Evolutionary conservation across 2,888 invertebrate species (phyloP).

Genomic region (Mantis religiosa): DNA sequence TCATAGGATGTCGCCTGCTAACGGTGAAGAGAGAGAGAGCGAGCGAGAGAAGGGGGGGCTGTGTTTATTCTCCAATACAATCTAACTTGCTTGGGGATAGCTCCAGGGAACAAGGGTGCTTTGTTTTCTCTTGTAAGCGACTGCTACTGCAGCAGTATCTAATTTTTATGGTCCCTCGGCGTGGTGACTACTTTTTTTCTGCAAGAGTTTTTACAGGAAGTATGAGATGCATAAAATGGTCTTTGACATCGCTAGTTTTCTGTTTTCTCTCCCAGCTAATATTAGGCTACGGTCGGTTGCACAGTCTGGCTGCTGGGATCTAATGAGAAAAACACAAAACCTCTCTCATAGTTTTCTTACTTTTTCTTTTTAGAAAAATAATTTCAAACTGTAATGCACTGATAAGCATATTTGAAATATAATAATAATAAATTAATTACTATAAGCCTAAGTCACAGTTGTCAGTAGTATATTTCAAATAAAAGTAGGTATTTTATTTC

Average conservation of each 20-base stretch:
- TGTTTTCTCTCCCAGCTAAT: neutral
- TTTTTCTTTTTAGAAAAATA: no score
- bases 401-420: no score
- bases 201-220: neutral
- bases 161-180: neutral
- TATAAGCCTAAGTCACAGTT: no score
- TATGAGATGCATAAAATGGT: neutral
- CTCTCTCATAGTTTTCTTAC: no score
- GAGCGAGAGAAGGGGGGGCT: no score
- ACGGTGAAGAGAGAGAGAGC: neutral
- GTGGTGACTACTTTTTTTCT: neutral
- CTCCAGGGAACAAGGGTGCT: neutral
- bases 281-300: neutral
- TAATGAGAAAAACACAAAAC: no score
- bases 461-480: no score
- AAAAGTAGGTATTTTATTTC: no score
- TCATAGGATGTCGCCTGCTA: neutral
- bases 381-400: no score
- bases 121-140: neutral
- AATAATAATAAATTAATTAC: no score
- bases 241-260: no score
- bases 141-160: neutral
- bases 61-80: neutral
- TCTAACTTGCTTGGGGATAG: neutral
- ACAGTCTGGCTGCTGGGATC: no score